A percentile compares a stretch with the other conserved stretches of the same genome.
phyloP scores from a whole-genome alignment of 2,113 vertebrate genomes.

The Tetraodon nigroviridis region DNA sequence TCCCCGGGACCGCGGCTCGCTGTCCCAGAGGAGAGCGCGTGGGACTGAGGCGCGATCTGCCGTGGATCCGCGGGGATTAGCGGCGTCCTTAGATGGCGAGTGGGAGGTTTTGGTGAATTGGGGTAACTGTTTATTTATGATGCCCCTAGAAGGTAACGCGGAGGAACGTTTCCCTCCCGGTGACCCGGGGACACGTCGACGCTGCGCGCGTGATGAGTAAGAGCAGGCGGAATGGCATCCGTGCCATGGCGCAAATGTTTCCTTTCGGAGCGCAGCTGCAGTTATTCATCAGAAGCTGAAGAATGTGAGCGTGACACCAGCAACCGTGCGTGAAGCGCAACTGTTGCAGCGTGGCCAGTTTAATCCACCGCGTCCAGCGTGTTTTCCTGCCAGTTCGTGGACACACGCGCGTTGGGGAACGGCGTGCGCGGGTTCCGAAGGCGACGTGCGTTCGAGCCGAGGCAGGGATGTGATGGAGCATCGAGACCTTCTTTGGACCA shows the following conservation, averaged over 20 bases:
- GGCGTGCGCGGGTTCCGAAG: slow-evolving; percentile 14
- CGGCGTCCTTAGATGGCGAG: slow-evolving; percentile 55
- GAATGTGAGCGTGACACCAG: slow-evolving; percentile 38
- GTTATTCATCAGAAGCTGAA: slow-evolving; percentile 40
- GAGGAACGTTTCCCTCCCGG: slow-evolving; percentile 57
- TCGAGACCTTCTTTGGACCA: slow-evolving; percentile 43
- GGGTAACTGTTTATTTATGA: slow-evolving; percentile 57
- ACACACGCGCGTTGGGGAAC: slow-evolving; percentile 28
- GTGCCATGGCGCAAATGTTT: slow-evolving; percentile 61
- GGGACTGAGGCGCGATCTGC: background rate
- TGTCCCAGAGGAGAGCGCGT: background rate
- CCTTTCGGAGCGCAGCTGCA: slow-evolving; percentile 38
- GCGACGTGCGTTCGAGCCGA: slow-evolving; percentile 16
- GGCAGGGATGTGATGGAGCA: slow-evolving; percentile 49
- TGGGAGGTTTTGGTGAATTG: slow-evolving; percentile 45
- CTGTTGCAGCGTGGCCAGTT: slow-evolving; percentile 20
- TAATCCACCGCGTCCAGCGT: slow-evolving; percentile 29
- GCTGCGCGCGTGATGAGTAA: slow-evolving; percentile 57
- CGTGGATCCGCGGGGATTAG: slow-evolving; percentile 26
- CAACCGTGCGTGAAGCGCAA: slow-evolving; percentile 21
- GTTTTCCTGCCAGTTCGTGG: slow-evolving; percentile 45
- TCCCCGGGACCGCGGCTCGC: background rate
- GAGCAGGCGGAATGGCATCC: slow-evolving; percentile 61
- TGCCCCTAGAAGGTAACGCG: slow-evolving; percentile 57
- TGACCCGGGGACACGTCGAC: slow-evolving; percentile 56